Base-by-base conservation (phyloP, 2,797 vertebrate genomes). In the Denticeps clupeoides region DNA sequence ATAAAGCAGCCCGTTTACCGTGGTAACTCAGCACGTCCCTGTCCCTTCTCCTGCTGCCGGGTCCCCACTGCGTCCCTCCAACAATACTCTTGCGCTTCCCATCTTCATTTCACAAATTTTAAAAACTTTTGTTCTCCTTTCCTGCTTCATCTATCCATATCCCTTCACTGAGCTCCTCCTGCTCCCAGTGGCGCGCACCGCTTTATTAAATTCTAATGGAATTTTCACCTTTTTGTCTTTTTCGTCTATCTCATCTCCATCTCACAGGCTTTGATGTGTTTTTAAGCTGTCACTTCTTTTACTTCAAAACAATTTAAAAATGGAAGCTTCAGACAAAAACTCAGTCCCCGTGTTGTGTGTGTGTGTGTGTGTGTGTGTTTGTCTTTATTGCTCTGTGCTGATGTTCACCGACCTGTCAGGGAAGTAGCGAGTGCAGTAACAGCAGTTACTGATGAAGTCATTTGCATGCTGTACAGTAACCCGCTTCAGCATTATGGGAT, bases 241-340 rank as follows among this genome's bases (percentile, higher is more conserved):
- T 45, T 21, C n/a, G 19, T 25, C 24, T 41, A 16, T 41, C 31
- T 7, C 32, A 33, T 40, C 18, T 13, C 11, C 24, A 42, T 31
- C 26, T 54, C 40, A 49, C 33, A 28, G 12, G 12, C 32, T 59
- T 62, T 65, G 50, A 62, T 51, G 45, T 51, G 47, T 48, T 53
- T 56, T 60, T 49, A 51, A 47, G 44, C 55, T 53, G 58, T 51
- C 51, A 55, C 22, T 29, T 26, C 38, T 47, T 45, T 55, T 45
- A 26, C 46, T 56, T 48, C 41, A 53, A 51, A 59, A 75, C 70
- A 69, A 73, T 72, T 78, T 54, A 57, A 69, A 75, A 71, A 47
- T 21, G 28, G 64, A 63, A 56, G 50, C 3, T 53, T 58, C 49
- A 55, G 47, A 46, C 61, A 60, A 41, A 51, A 49, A 69, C 24